Evolutionary conservation across 2,113 vertebrate genomes (phyloP), one percentile per base, ranked within the genome.

Genomic region (Rhinoptilus africanus): DNA sequence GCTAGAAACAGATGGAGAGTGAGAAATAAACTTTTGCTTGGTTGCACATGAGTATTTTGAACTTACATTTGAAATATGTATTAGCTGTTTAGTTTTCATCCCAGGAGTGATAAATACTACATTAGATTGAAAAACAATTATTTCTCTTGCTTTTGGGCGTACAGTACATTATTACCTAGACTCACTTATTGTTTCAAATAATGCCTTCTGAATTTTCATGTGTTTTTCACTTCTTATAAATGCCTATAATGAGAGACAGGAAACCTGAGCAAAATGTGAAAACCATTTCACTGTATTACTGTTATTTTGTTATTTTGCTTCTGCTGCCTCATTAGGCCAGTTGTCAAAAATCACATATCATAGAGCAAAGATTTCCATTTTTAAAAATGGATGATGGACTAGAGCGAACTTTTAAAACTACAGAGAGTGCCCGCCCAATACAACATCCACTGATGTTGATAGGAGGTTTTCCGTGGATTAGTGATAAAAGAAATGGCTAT

Each of bases 31-130:
- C 66, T n/a, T 86, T 39, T 72, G 60, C 92, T 89, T 97, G 89
- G 85, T 27, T 68, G 86, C 50, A 66, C 75, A 86, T 96, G 92
- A 74, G 80, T 81, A 95, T 94, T 92, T 85, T 92, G 93, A 97
- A 95, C 96, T 97, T 95, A 83, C 88, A 96, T 80, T 85, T 97
- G 96, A 98, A 97, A 96, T 80, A 80, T 69, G 18, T 75, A 79
- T 94, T 80, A 88, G 72, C 76, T 89, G 34, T 62, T n/a, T n/a
- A n/a, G 89, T 83, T 82, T 97, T 96, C 89, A 89, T 95, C 87
- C 71, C 81, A 87, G 74, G 81, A 91, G 87, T 94, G 86, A 95
- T 85, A 96, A 91, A 94, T 75, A 95, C 68, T 81, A 90, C 64
- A 77, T 81, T 86, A 96, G 60, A 92, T 16, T 92, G 75, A 81